Percentiles rank a stretch among this genome's conserved stretches.
Evolutionary conservation across 2,113 vertebrate species (phyloP).

Genomic region (Cyanoderma ruficeps): DNA sequence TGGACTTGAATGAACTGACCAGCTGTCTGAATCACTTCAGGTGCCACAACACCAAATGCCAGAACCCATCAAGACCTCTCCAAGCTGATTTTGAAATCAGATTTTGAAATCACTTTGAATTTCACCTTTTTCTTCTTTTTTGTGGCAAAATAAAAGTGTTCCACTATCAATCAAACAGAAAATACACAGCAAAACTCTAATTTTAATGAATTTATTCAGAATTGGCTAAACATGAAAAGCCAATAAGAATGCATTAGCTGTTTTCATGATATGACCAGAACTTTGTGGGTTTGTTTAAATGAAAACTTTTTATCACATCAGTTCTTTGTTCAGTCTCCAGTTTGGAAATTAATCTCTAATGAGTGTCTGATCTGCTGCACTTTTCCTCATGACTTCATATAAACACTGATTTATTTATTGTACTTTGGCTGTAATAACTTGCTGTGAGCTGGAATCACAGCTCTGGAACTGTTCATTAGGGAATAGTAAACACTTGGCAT

Average conservation of each 20-base stretch:
- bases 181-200: background rate
- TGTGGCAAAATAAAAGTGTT: background rate
- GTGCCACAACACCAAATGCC: background rate
- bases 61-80: background rate
- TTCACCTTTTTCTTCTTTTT: background rate
- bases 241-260: background rate
- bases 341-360: background rate
- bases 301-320: background rate
- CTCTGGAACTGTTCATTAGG: background rate
- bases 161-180: background rate
- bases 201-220: background rate
- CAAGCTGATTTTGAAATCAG: background rate
- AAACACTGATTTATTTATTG: constrained; percentile 11
- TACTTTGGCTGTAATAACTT: background rate
- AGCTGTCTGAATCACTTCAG: background rate
- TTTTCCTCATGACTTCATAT: background rate
- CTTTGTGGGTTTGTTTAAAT: background rate
- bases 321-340: background rate
- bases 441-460: background rate
- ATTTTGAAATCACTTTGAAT: background rate
- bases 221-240: background rate
- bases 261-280: constrained; percentile 1
- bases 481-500: background rate
- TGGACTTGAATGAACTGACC: background rate
- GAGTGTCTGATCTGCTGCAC: background rate